These are phyloP conservation scores for Carollia perspicillata DNA, from an alignment of 2,113 vertebrate species.

Conservation along the genomic window DNA sequence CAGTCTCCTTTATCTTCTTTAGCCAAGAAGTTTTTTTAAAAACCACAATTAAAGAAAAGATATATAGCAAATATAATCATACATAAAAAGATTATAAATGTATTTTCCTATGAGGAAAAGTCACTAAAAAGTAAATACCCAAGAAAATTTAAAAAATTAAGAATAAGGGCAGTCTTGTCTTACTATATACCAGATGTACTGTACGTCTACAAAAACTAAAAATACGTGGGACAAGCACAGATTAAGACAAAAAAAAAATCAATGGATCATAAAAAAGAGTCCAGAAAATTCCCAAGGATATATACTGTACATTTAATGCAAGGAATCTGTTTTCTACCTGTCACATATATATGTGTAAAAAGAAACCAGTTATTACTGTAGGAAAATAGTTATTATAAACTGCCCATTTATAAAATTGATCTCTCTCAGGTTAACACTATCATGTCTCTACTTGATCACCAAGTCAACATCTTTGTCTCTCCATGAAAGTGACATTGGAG, in stretches of 20 bases:
- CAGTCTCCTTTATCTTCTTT: background rate
- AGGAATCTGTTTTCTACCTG: background rate
- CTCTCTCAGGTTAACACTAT: background rate
- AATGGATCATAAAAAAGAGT: background rate
- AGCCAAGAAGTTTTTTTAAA: background rate
- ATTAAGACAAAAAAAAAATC: background rate
- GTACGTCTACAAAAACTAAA: background rate
- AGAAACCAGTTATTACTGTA: background rate
- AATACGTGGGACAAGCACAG: background rate
- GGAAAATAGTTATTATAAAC: background rate
- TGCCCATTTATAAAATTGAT: background rate
- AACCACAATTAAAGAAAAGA: background rate
- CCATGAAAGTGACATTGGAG: background rate
- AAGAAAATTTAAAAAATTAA: background rate
- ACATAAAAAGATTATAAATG: background rate
- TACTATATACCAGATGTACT: background rate
- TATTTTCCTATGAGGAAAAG: background rate
- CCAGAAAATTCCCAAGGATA: background rate
- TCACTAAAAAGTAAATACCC: background rate
- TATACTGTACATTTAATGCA: background rate
- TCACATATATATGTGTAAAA: background rate
- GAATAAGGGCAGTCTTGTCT: background rate
- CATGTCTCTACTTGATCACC: background rate
- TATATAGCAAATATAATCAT: background rate
- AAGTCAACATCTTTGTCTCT: background rate